Evolutionary conservation across 2,888 invertebrate species (phyloP), one percentile per base, ranked within the genome.

Genomic region (Tridacna gigas): DNA sequence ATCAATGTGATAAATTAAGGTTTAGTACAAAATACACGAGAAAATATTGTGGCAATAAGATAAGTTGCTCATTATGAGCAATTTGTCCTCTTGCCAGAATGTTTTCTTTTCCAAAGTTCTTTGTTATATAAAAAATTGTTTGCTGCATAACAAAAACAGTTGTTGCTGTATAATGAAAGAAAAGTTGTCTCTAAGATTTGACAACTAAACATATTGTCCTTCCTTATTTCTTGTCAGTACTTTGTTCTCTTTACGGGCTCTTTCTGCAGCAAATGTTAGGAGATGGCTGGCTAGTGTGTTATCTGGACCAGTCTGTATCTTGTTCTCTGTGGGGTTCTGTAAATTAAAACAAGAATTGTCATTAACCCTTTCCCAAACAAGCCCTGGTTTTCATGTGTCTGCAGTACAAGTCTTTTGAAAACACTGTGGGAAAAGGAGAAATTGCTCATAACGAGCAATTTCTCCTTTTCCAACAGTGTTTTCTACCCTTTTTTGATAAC

Each of bases 231-330:
- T 84, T 11, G 80, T 88, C 3, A 94, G 89, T 4, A 94, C 92
- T 73, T 91, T 78, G 81, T 93, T 93, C 83, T 94, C 93, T 65
- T 90, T 88, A 51, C 94, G 86, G 0, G 94, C 90, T 78, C 91
- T 91, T 86, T 95, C 95, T 5, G 95, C 95, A 77, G 93, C 93
- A 91, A 95, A 94, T 47, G 92, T 93, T 22, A 94, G 86, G 22
- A 93, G 82, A 84, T 95, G 94, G 82, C 94, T 94, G 25, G 81
- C 83, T 7, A 95, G 88, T 0, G 94, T 92, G n/a, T 94, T 93
- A 26, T 94, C 92, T 25, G 93, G 91, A 37, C 94, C 94, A 9
- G 94, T 93, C 47, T 89, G 61, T 7, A 94, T 90, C 48, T 84
- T 71, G 63, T 48, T 60, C 12, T 74, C 69, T 45, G 74, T 51